Base-by-base conservation (phyloP, 1,140 invertebrate genomes). In the Oryctes rhinoceros region DNA sequence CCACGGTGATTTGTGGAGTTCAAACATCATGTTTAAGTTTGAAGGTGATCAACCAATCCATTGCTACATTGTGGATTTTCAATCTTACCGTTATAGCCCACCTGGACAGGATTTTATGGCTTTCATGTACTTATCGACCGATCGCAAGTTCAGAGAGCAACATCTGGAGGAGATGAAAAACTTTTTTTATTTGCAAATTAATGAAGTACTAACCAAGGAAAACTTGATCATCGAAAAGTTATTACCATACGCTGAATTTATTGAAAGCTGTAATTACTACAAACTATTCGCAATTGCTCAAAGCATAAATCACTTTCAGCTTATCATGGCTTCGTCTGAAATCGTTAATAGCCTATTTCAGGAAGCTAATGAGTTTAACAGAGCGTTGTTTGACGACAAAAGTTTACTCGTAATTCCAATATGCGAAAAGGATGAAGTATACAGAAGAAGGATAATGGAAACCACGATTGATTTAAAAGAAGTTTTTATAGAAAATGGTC, bases 21-120 rank as follows among this genome's bases (percentile, higher is more conserved):
- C 90, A 71, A 91, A 91, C 81, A 87, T 91, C 4, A 81, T 91
- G 80, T 90, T 89, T 79, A 85, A 88, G 79, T 78, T 65, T 37
- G 78, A 81, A 15, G 39, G 30, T 11, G 76, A 78, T n/a, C 59
- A 80, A 13, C 81, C 85, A 0, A 81, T 84, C 5, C 82, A 84
- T 35, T 90, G 89, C 53, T 85, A 87, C 47, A 85, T 91, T n/a
- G 86, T 91, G 18, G 90, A 91, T 80, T 89, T 90, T 75, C 90
- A 91, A 82, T 81, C 89, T 9, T 80, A 89, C 80, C 86, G 90
- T 2, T 4, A 90, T 18, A 84, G 85, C 7, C 90, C 90, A 1
- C 84, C 89, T 6, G 88, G 87, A 0, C 88, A 90, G n/a, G 91
- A 91, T 79, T 74, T 89, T 0, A 79, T 87, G 3, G 84, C 85